Evolutionary conservation across 2,113 vertebrate genomes (phyloP).

Genomic region (Ptilorrhoa leucosticta): DNA sequence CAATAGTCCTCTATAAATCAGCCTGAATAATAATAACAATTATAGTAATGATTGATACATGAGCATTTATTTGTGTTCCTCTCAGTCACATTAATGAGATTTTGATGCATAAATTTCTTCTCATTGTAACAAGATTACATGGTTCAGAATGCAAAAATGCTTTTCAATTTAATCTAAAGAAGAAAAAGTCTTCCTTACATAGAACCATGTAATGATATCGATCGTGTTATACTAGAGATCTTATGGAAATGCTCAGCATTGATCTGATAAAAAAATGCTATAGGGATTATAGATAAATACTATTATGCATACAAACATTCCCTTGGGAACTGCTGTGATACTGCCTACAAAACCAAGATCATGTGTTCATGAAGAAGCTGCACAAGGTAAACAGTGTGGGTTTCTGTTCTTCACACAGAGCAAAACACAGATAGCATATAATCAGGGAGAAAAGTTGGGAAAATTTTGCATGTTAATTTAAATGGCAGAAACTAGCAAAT

Average conservation of each 20-base stretch:
- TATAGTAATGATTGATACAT: constrained; percentile 34
- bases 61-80: constrained; percentile 15
- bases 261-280: constrained; percentile 24
- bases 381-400: not conserved
- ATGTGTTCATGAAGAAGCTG: not conserved
- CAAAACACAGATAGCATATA: not conserved
- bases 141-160: not conserved
- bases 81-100: not conserved
- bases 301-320: constrained; percentile 12
- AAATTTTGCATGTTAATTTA: not conserved
- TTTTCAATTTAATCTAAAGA: not conserved
- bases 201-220: not conserved
- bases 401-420: not conserved
- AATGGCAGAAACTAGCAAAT: not conserved
- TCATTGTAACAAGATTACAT: not conserved
- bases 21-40: constrained; percentile 16
- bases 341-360: not conserved
- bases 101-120: not conserved
- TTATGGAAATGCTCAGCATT: not conserved
- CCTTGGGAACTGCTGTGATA: constrained; percentile 19
- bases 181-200: not conserved
- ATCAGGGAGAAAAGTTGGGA: not conserved
- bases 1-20: constrained; percentile 15
- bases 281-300: constrained; percentile 7
- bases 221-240: not conserved